Conservation (phyloP, 2,113 vertebrate species). For the Spheniscus mendiculus region DNA sequence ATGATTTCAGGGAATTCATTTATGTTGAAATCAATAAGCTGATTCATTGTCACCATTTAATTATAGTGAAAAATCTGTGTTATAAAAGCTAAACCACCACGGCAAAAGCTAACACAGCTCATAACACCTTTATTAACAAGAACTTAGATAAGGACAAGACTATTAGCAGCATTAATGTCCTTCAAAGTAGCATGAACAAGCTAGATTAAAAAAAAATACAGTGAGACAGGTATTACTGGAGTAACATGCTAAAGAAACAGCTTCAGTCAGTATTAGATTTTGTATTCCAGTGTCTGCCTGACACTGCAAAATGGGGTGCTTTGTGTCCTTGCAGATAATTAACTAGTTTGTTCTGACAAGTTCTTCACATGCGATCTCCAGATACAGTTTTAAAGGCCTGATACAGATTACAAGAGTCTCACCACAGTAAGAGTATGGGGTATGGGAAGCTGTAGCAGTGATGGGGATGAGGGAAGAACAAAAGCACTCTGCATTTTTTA, state of each 20-base stretch:
- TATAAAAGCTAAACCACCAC: background rate
- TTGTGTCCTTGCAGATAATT: background rate
- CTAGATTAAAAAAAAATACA: background rate
- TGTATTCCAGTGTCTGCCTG: background rate
- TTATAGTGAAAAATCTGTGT: background rate
- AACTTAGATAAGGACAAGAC: background rate
- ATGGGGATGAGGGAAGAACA: background rate
- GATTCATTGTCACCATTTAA: background rate
- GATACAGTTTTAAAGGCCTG: background rate
- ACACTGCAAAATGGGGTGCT: background rate
- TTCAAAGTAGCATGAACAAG: background rate
- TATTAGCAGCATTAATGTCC: background rate
- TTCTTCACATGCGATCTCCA: background rate
- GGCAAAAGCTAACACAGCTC: background rate
- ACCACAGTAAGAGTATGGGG: background rate
- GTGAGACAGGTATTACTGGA: background rate
- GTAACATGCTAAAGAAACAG: background rate
- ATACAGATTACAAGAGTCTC: background rate
- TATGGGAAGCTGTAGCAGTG: background rate
- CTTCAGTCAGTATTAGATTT: background rate
- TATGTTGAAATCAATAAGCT: background rate
- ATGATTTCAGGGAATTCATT: background rate
- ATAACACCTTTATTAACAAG: background rate
- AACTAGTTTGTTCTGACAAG: background rate
- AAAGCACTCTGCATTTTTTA: accelerated